Evolutionary conservation across 2,888 invertebrate species (phyloP).

Genomic region (Myopa testacea): DNA sequence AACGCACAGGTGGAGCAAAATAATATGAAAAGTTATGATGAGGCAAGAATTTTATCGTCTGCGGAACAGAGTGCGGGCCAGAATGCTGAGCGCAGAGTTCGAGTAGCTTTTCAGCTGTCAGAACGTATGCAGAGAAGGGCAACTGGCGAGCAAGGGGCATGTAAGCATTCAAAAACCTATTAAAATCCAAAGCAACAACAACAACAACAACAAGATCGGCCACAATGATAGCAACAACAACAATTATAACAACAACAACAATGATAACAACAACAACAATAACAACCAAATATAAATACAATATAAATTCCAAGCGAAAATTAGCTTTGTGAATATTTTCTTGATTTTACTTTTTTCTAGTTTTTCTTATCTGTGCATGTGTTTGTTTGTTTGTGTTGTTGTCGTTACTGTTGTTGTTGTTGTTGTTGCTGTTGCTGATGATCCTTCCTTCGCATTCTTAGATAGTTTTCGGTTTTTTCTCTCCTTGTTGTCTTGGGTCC

Average conservation of each 20-base stretch:
- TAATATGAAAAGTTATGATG: slow-evolving; percentile 16
- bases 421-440: slow-evolving; percentile 21
- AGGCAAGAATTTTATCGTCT: slow-evolving; percentile 18
- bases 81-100: too few species aligned
- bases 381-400: background rate
- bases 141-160: background rate
- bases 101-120: too few species aligned
- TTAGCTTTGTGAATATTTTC: slow-evolving; percentile 27
- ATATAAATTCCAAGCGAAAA: slow-evolving; percentile 32
- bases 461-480: background rate
- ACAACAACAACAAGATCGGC: background rate
- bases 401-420: background rate
- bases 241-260: slow-evolving; percentile 10
- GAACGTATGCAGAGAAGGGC: background rate
- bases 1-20: slow-evolving; percentile 26
- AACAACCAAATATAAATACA: background rate
- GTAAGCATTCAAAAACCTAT: slow-evolving; percentile 33
- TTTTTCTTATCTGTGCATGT: background rate
- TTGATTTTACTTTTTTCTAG: background rate
- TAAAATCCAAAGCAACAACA: slow-evolving; percentile 6
- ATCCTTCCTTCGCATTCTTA: background rate
- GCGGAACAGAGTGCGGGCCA: too few species aligned
- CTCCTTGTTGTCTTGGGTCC: background rate
- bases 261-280: background rate
- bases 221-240: background rate